Conservation (phyloP, 1,140 invertebrate species). For the Cardiocondyla obscurior region DNA sequence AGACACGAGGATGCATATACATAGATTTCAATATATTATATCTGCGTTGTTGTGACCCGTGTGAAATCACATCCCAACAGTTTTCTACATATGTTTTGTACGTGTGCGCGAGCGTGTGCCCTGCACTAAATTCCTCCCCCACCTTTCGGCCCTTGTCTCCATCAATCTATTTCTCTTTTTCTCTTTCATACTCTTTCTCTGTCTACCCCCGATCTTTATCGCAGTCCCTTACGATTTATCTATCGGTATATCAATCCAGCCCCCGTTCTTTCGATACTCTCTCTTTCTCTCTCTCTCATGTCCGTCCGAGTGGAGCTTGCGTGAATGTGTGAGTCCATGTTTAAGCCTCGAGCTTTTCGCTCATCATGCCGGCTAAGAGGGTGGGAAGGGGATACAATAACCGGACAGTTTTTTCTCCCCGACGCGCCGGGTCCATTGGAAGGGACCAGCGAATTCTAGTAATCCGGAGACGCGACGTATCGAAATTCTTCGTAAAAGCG, state of each 20-base stretch:
- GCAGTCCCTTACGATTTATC: conserved; percentile 40
- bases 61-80: conserved; percentile 85
- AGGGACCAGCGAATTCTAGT: conserved; percentile 38
- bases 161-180: conserved; percentile 78
- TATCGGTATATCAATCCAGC: conserved; percentile 34
- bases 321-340: conserved; percentile 79
- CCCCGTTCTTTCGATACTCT: conserved; percentile 40
- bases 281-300: conserved; percentile 72
- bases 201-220: conserved; percentile 38
- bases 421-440: background rate
- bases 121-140: conserved; percentile 73
- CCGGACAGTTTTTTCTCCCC: conserved; percentile 52
- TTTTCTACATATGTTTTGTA: conserved; percentile 84
- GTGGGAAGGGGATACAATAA: conserved; percentile 38
- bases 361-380: conserved; percentile 22
- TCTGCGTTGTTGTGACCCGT: conserved; percentile 92
- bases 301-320: conserved; percentile 80
- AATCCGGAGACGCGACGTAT: conserved; percentile 47
- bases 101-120: conserved; percentile 83
- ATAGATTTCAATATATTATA: conserved; percentile 80
- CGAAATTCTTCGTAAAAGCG: conserved; percentile 46
- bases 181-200: conserved; percentile 51
- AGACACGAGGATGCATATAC: conserved; percentile 72
- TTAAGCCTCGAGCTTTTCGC: conserved; percentile 75
- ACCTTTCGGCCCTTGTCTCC: conserved; percentile 67